phyloP scores from a whole-genome alignment of 1,140 invertebrate species.

The Zaprionus nigranus region DNA sequence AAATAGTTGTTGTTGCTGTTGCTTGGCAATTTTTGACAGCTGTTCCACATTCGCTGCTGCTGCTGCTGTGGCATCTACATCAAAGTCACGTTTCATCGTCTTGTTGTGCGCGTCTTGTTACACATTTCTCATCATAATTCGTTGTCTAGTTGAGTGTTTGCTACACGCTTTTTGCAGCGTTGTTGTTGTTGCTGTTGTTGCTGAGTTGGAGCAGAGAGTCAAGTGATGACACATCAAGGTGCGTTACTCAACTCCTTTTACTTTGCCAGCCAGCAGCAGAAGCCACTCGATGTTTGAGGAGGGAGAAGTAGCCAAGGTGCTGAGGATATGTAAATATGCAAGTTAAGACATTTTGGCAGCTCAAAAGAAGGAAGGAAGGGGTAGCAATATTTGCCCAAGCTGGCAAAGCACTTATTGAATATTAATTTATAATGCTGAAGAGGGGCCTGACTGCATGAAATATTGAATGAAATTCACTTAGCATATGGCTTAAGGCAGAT shows the following conservation, averaged over 20 bases:
- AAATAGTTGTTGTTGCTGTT: slow-evolving; percentile 22
- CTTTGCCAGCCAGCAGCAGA: slow-evolving; percentile 12
- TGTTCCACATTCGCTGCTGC: slow-evolving; percentile 50
- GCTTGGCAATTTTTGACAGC: slow-evolving; percentile 52
- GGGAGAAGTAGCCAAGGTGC: not conserved
- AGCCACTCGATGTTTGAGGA: not conserved
- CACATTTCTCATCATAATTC: slow-evolving; percentile 62
- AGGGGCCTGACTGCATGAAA: not conserved
- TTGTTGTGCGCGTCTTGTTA: slow-evolving; percentile 44
- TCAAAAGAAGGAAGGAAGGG: not conserved
- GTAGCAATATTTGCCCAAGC: not conserved
- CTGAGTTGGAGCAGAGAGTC: slow-evolving; percentile 46
- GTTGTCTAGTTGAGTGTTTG: slow-evolving; percentile 46
- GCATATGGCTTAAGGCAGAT: not conserved
- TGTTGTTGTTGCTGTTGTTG: slow-evolving; percentile 46
- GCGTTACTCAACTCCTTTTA: slow-evolving; percentile 33
- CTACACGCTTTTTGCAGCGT: slow-evolving; percentile 36
- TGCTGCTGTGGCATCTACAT: slow-evolving; percentile 57
- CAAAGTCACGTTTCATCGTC: slow-evolving; percentile 60
- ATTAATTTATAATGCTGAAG: slow-evolving; percentile 1
- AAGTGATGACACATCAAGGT: slow-evolving; percentile 69
- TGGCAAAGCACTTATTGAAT: not conserved
- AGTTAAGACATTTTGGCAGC: slow-evolving; percentile 11
- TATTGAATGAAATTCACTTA: not conserved
- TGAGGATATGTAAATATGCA: not conserved